Evolutionary conservation across 2,113 vertebrate species (phyloP).

Genomic region (Dinomys branickii): DNA sequence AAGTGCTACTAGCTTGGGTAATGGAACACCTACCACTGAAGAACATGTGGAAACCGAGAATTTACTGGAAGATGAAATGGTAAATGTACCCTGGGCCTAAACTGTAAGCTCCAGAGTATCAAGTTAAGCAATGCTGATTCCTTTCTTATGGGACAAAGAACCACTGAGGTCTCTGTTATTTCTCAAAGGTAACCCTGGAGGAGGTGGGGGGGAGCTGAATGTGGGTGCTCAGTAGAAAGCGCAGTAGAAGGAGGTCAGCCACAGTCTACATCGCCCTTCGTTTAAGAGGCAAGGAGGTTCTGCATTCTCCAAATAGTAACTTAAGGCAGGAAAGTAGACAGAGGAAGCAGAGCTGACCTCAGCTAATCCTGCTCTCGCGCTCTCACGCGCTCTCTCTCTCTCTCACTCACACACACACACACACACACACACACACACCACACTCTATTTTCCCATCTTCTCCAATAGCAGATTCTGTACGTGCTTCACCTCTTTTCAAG

Average conservation of each 20-base stretch:
- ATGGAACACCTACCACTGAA: neutral
- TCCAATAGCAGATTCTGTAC: neutral
- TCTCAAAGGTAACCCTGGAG: neutral
- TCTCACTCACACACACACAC: no score
- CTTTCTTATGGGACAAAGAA: neutral
- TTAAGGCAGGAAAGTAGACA: neutral
- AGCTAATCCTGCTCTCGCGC: neutral
- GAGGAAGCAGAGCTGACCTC: neutral
- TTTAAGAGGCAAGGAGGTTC: neutral
- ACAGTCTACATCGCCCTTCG: no score
- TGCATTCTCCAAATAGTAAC: neutral
- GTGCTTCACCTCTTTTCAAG: neutral
- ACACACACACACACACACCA: accelerated
- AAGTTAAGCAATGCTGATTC: neutral
- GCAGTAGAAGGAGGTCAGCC: neutral
- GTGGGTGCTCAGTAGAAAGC: neutral
- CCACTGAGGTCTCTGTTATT: neutral
- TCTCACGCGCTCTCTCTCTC: no score
- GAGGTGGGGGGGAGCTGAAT: neutral
- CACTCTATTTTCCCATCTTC: neutral
- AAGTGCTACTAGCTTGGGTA: neutral
- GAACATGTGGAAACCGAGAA: neutral
- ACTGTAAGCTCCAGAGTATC: neutral
- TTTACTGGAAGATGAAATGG: neutral
- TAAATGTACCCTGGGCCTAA: neutral